Base-by-base conservation (phyloP, 2,888 invertebrate genomes). In the Drosophila parthenogenetica region DNA sequence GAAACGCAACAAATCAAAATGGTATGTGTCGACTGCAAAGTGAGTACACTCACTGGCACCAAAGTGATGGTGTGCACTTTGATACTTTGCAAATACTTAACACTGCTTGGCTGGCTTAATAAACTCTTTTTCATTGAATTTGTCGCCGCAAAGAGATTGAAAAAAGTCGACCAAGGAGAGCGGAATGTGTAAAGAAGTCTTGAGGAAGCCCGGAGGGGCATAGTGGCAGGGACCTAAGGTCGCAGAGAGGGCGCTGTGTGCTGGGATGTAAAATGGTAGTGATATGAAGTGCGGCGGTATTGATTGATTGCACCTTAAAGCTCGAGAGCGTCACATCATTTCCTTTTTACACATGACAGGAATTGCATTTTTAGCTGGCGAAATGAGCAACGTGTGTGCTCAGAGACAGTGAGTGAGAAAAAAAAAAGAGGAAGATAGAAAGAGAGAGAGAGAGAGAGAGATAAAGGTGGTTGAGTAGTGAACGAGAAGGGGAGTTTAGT, bases 271-370 rank as follows among this genome's bases (percentile, higher is more conserved):
- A 77, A 71, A 69, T 67, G 51, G 68, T 63, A 64, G 61, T 64
- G 72, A 71, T 61, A 54, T 25, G 46, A 61, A 59, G 45, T n/a
- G 55, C 54, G 61, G 65, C 74, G 80, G 76, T 80, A 78, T 82
- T 90, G 90, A 90, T 90, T 90, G 90, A 90, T 90, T 90, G 85
- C 80, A 79, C 81, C 80, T 87, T 83, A 76, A 84, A 73, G 85
- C 87, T 74, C 70, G 65, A 79, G 87, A 88, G 87, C 83, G 81
- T 81, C 82, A 77, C 85, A 81, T 87, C 87, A 87, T 86, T 86
- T 86, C 85, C 85, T 84, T 84, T 81, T 84, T 77, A 87, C 85
- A 89, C 87, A 84, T 81, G 85, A 89, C 79, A 81, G 85, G 89
- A 86, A 86, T 81, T 89, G 89, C 85, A 86, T 86, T 86, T 86